phyloP scores from a whole-genome alignment of 2,113 vertebrate genomes.

The Oryzias woworae region DNA sequence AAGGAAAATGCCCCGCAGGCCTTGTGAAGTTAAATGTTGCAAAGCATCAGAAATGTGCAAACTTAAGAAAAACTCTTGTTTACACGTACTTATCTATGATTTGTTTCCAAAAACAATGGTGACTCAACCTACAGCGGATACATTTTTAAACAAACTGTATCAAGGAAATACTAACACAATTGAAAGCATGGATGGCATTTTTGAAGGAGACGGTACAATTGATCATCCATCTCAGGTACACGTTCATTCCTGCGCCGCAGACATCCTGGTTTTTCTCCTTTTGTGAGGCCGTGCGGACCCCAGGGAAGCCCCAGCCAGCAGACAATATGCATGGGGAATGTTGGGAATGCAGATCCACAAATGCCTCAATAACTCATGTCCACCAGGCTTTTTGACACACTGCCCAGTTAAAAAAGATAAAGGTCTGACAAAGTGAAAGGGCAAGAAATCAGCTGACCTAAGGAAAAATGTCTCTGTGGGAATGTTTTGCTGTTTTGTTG shows the following conservation, averaged over 20 bases:
- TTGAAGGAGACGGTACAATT: conserved; percentile 48
- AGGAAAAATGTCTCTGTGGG: neutral
- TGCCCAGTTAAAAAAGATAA: conserved; percentile 40
- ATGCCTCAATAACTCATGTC: conserved; percentile 58
- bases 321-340: conserved; percentile 63
- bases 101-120: conserved; percentile 16
- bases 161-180: conserved; percentile 26
- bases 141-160: conserved; percentile 20
- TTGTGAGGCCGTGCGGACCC: conserved; percentile 21
- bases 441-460: conserved; percentile 27
- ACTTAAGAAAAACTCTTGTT: conserved; percentile 19
- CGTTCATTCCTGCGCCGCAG: conserved; percentile 28
- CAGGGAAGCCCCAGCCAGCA: conserved; percentile 47
- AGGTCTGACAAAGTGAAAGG: conserved; percentile 26
- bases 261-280: conserved; percentile 73
- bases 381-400: conserved; percentile 44
- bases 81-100: conserved; percentile 14
- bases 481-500: neutral
- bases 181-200: conserved; percentile 13
- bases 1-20: conserved; percentile 34
- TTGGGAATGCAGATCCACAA: conserved; percentile 71
- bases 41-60: conserved; percentile 17
- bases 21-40: conserved; percentile 53
- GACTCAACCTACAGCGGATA: conserved; percentile 2
- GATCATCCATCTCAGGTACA: conserved; percentile 42